phyloP scores from a whole-genome alignment of 2,888 invertebrate species.

The Lasius platythorax region DNA sequence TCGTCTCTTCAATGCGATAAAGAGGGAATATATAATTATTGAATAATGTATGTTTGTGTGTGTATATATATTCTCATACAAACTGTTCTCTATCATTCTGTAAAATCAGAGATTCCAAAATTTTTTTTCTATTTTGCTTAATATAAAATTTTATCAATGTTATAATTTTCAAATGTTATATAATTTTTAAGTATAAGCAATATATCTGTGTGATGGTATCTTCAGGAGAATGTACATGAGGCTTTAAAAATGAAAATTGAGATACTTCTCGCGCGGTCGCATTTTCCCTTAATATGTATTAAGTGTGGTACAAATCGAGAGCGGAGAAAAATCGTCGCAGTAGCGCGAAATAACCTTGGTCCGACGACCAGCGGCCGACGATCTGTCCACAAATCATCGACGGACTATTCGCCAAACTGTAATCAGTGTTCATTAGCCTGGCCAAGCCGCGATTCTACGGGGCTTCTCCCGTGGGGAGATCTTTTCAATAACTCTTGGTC shows the following conservation, averaged over 20 bases:
- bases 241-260: not conserved
- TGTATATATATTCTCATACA: not conserved
- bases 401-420: constrained; percentile 78
- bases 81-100: not conserved
- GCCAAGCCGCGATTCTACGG: constrained; percentile 78
- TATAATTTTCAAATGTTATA: not conserved
- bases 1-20: not conserved
- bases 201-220: not conserved
- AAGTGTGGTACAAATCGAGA: constrained; percentile 21
- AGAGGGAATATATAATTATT: constrained; percentile 32
- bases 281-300: constrained; percentile 14
- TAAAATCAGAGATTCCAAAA: not conserved
- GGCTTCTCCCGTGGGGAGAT: constrained; percentile 82
- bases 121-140: not conserved
- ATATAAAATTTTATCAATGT: not conserved
- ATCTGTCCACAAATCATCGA: constrained; percentile 80
- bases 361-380: constrained; percentile 45
- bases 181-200: not conserved
- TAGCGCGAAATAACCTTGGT: constrained; percentile 12
- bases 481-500: constrained; percentile 85
- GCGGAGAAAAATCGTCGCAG: constrained; percentile 34
- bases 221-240: not conserved
- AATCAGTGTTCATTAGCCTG: constrained; percentile 85
- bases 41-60: not conserved
- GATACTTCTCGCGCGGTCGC: not conserved